Base-by-base conservation (phyloP, 1,140 invertebrate genomes). In the Bombus consobrinus region DNA sequence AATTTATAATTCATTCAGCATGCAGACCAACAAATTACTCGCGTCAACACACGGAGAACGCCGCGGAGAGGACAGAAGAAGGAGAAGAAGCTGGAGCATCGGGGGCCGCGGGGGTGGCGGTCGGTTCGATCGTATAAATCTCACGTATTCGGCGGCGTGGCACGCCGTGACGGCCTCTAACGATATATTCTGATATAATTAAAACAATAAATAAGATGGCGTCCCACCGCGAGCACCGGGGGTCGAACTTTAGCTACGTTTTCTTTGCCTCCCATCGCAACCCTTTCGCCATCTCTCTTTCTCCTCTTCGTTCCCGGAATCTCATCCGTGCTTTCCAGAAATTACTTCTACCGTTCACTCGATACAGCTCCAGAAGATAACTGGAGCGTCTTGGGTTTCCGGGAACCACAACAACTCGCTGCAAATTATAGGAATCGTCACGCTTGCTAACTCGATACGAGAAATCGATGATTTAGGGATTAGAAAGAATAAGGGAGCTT, bases 171-270 rank as follows among this genome's bases (percentile, higher is more conserved):
- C 93, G 93, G 92, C 84, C 92, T 95, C 94, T 95, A 95, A 95
- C 94, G 94, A 95, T 95, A 95, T 95, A 95, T 95, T 95, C 94
- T 93, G 94, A 95, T 95, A 95, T 95, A 95, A 95, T 95, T 95
- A 95, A 95, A 95, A 95, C 95, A 95, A 95, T 95, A 95, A 95
- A 95, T 95, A 95, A 95, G 94, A 95, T 95, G 94, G 94, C 94
- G 91, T 94, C 95, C 95, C 89, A 94, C 94, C 91, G 94, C 89
- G 94, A 95, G 91, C 94, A 90, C 91, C 94, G 92, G 94, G 94
- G 95, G 94, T 94, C 94, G 94, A 94, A 82, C 74, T 90, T 86
- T 90, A 90, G 89, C 86, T 89, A 62, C 80, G 80, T 88, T 74
- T 86, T 81, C 81, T 43, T 68, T 62, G 32, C 68, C 85, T 81